These are phyloP conservation scores for Piaya cayana DNA, from an alignment of 2,113 vertebrate species.

Conservation along the genomic window DNA sequence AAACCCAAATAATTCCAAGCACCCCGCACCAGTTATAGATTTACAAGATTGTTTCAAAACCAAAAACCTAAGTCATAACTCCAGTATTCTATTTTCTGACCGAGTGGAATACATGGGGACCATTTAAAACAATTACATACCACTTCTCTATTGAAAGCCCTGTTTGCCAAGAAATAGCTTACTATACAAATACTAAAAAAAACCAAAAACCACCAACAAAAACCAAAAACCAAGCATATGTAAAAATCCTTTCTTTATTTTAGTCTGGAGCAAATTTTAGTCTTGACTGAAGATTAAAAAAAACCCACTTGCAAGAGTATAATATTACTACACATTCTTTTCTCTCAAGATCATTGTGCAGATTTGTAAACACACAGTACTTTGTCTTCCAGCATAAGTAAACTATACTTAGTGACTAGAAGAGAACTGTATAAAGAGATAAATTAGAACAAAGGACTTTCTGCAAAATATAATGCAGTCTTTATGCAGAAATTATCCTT, in stretches of 20 bases:
- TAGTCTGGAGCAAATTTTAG: background rate
- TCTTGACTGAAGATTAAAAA: background rate
- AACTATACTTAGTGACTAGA: background rate
- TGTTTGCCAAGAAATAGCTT: background rate
- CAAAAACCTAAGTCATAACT: background rate
- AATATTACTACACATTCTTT: constrained; percentile 24
- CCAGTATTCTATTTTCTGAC: background rate
- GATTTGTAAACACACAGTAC: constrained; percentile 35
- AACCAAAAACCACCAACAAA: no score
- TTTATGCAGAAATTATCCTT: constrained; percentile 9
- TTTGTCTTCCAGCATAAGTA: constrained; percentile 21
- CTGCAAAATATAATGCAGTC: background rate
- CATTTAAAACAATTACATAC: background rate
- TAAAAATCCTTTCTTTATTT: background rate
- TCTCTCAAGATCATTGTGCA: constrained; percentile 9
- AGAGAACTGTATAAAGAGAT: constrained; percentile 3
- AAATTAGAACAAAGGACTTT: constrained; percentile 15
- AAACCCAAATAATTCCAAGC: background rate
- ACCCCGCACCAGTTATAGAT: background rate
- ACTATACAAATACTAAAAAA: background rate
- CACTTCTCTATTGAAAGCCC: background rate
- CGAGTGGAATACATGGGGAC: background rate
- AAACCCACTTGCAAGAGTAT: background rate
- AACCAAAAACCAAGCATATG: background rate
- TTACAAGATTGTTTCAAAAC: background rate